phyloP scores from a whole-genome alignment of 2,113 vertebrate genomes.

The Oceanites oceanicus region DNA sequence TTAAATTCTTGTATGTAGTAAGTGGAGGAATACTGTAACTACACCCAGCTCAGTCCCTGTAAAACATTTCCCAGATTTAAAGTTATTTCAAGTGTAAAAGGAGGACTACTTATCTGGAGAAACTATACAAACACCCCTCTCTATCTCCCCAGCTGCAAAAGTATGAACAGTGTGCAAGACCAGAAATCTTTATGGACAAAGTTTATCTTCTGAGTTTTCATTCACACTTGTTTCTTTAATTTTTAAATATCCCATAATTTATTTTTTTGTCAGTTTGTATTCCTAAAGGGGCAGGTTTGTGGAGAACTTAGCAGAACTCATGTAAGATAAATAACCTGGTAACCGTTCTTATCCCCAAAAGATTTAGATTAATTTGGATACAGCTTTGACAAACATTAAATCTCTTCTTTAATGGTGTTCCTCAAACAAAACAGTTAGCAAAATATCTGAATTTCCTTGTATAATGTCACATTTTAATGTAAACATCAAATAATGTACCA shows the following conservation, averaged over 20 bases:
- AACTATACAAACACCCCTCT: neutral
- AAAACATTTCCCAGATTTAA: constrained; percentile 24
- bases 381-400: constrained; percentile 75
- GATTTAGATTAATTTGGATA: constrained; percentile 74
- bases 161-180: constrained; percentile 54
- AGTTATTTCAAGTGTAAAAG: constrained; percentile 61
- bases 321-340: constrained; percentile 34
- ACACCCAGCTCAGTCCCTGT: constrained; percentile 10
- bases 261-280: neutral
- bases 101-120: neutral
- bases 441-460: constrained; percentile 87
- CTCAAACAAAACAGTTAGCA: constrained; percentile 88
- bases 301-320: constrained; percentile 48
- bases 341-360: constrained; percentile 37
- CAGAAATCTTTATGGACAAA: constrained; percentile 38
- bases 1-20: neutral
- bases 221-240: constrained; percentile 27
- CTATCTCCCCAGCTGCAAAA: neutral
- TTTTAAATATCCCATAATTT: constrained; percentile 3
- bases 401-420: constrained; percentile 82
- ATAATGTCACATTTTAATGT: constrained; percentile 95
- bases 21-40: constrained; percentile 10
- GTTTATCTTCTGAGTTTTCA: constrained; percentile 31
- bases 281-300: constrained; percentile 58
- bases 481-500: constrained; percentile 96